Evolutionary conservation across 2,113 vertebrate species (phyloP), one percentile per base, ranked within the genome.

Genomic region (Burhinus oedicnemus): DNA sequence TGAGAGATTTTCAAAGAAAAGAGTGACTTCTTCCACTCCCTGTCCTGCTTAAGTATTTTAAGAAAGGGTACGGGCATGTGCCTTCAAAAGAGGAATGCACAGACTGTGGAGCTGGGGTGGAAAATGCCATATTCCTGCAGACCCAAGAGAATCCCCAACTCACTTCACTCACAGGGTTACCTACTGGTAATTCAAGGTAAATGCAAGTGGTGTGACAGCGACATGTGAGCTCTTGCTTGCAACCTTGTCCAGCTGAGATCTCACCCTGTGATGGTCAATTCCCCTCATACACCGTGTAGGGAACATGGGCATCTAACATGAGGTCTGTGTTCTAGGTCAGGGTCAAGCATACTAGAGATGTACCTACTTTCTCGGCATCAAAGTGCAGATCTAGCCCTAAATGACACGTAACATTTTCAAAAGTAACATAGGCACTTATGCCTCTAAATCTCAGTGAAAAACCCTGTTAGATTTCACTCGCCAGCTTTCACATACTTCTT

Each of bases 201-300:
- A 55, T 18, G 18, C 68, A 69, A 47, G 20, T 12, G 16, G 38
- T 13, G 66, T 45, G n/a, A 54, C 58, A 80, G 66, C 2, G 17
- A 45, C 49, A 51, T 1, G 2, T 0, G 3, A 72, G 49, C 27
- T 93, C 51, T 23, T 47, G n/a, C 38, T 42, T 34, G 7, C 15
- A 30, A 13, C 68, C 38, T 20, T 26, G 36, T 19, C 36, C 0
- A 0, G 47, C 16, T 64, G 27, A 71, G n/a, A 42, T n/a, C 45
- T n/a, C n/a, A 47, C 45, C 75, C 29, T 20, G 40, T 9, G 55
- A 61, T 1, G 0, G 26, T 32, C 49, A 72, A 1, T 38, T 57
- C 40, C 69, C 16, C 54, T 8, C 1, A 4, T 8, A 51, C 2
- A 2, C n/a, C 20, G 26, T 0, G 0, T 2, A 70, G 45, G 20